Evolutionary conservation across 37 sponge, comb jelly and placozoan species (phyloP).

Genomic region (Chondrilla cf. caribensis): DNA sequence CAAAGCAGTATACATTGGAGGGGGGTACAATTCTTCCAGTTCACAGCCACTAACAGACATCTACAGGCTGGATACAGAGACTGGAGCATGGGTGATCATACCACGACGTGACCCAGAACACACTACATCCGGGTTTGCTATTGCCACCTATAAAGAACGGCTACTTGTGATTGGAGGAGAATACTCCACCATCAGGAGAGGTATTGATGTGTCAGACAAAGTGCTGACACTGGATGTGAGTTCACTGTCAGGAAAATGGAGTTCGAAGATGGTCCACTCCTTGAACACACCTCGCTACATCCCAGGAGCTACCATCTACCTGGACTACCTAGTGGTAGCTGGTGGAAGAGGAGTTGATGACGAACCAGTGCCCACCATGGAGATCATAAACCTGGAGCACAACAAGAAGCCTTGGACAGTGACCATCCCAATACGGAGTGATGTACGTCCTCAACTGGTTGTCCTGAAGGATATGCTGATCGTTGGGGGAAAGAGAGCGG

Average conservation of each 20-base stretch:
- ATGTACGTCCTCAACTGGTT: constrained; percentile 5
- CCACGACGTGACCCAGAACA: not conserved
- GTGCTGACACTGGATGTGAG: not conserved
- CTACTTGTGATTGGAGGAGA: constrained; percentile 4
- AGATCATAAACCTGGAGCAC: not conserved
- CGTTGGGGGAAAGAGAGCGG: not conserved
- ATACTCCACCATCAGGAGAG: not conserved
- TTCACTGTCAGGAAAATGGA: not conserved
- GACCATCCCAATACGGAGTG: not conserved
- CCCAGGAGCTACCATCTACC: not conserved
- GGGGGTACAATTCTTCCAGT: not conserved
- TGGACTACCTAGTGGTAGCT: not conserved
- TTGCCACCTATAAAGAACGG: not conserved
- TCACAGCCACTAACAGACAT: not conserved
- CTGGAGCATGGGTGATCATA: not conserved
- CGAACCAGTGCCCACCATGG: constrained; percentile 22
- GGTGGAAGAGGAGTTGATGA: constrained; percentile 8
- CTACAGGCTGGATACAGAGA: not conserved
- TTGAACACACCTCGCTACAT: constrained; percentile 1
- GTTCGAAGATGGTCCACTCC: not conserved
- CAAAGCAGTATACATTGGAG: constrained; percentile 6
- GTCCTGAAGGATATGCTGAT: not conserved
- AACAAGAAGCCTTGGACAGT: not conserved
- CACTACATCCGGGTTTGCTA: not conserved
- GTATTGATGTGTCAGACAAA: not conserved